Base-by-base conservation (phyloP, 2,113 vertebrate genomes). In the Fulica atra region DNA sequence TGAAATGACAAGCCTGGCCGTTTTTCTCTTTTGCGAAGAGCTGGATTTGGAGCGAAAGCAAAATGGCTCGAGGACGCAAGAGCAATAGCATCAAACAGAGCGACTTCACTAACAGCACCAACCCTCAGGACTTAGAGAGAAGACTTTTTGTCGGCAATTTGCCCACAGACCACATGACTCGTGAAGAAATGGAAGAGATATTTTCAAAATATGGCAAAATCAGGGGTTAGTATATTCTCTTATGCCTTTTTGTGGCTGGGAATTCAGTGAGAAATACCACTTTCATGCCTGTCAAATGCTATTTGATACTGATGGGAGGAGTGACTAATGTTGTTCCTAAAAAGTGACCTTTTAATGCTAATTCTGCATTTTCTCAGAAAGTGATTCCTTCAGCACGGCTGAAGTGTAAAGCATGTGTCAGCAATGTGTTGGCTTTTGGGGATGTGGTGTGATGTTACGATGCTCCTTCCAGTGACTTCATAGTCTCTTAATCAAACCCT, bases 111-210 rank as follows among this genome's bases (percentile, higher is more conserved):
- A 98, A 98, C 98, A 98, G 98, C 96, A 99, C 97, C 95, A 97
- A 99, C 83, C 99, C 98, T 17, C 97, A 98, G 86, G 98, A 99
- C 97, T 98, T 99, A 98, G 98, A 99, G 95, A 98, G 99, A 97
- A 97, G 99, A 97, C 98, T 99, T 98, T 99, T 98, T 98, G 98
- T 99, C 92, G 98, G 98, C 95, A 99, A 98, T 99, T 99, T 99
- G 98, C 98, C 98, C 50, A 99, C 98, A 77, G 98, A 98, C 50
- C 97, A 98, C 97, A 98, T 99, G 99, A 98, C 97, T 94, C 98
- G 98, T 90, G 99, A 98, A 98, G 98, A 99, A 97, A 97, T 99
- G 98, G 98, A 98, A 98, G 98, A 98, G 33, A 89, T 98, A 91
- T 98, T 99, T 98, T 98, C 92, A 95, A 97, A 98, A 96, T 98